Base-by-base conservation (phyloP, 2,888 invertebrate genomes). In the Operophtera brumata region DNA sequence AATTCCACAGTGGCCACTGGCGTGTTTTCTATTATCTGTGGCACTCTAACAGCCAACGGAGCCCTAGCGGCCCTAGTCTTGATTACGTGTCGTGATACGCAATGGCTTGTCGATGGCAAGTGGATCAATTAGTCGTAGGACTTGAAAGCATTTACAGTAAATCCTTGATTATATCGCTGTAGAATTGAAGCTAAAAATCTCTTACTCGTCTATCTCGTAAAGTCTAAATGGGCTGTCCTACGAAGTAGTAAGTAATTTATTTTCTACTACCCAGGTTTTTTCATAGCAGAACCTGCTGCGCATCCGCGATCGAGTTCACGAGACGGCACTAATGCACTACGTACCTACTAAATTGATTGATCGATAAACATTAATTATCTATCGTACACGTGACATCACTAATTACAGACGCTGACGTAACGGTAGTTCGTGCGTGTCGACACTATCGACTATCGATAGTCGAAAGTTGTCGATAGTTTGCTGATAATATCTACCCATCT, bases 311-410 rank as follows among this genome's bases (percentile, higher is more conserved):
- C 20, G 39, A 39, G 39, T 39, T 39, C 39, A 39, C 39, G 7
- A 39, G 43, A 28, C 43, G 26, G 32, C 11, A 30, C 32, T 32
- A 32, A 40, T 26, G 40, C 14, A 34, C 41, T 11, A 41, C 42
- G 41, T 50, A 55, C 41, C n/a, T 32, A 46, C n/a, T 32, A 46
- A 40, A 46, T 43, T 42, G 42, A 30, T 47, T 49, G 41, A 41
- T 48, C 45, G 41, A 51, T 25, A 47, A 10, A 47, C 40, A 51
- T 20, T 20, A 20, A 20, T 20, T 28, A 50, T 49, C 42, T 14
- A 49, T 55, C 34, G 46, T 34, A 47, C 46, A 52, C 47, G 36
- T 52, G 36, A 56, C 51, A 56, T 52, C 56, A 48, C 51, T 56
- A 56, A 52, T 56, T 57, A 57, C 56, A 41, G 46, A n/a, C 13